Evolutionary conservation across 2,888 invertebrate genomes (phyloP), one percentile per base, ranked within the genome.

Genomic region (Archips xylosteana): DNA sequence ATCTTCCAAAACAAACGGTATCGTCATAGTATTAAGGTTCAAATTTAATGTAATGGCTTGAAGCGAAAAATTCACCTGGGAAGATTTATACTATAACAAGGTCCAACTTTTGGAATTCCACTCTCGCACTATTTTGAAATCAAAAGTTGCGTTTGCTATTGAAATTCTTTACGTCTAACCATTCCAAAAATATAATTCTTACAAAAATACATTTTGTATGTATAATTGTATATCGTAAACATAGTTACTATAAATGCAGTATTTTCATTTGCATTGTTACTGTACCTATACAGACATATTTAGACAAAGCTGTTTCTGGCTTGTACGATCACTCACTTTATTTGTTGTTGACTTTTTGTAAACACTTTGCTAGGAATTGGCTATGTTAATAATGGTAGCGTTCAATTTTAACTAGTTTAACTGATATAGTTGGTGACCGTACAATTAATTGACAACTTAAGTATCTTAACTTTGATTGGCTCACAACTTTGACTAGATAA

Each of bases 401-500:
- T n/a, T 51, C n/a, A 6, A 51, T 23, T 3, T 2, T 51, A 8
- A 3, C 9, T 54, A 9, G 15, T 9, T 51, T 6, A 23, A 54
- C 54, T 9, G 15, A 15, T 23, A 54, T 9, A 15, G 23, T 9
- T 8, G 54, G 8, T 13, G 12, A 49, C n/a, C 13, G 36, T 63
- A 10, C 36, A 71, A 42, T 34, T 23, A 62, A 45, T 23, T 39
- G 54, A 15, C 70, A 66, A 59, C 54, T 65, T 36, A 65, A 13
- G 6, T 69, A 62, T 60, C 57, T 49, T 71, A 71, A 66, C 74
- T 65, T 39, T 39, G 39, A 39, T 57, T 71, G 74, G 67, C 74
- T 75, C 3, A 39, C 39, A 39, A 39, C 39, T 39, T 57, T 71
- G 74, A 70, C 74, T 75, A 70, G 70, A 74, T 72, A 68, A 54